Evolutionary conservation across 2,888 invertebrate genomes (phyloP).

Genomic region (Coremacera marginata): DNA sequence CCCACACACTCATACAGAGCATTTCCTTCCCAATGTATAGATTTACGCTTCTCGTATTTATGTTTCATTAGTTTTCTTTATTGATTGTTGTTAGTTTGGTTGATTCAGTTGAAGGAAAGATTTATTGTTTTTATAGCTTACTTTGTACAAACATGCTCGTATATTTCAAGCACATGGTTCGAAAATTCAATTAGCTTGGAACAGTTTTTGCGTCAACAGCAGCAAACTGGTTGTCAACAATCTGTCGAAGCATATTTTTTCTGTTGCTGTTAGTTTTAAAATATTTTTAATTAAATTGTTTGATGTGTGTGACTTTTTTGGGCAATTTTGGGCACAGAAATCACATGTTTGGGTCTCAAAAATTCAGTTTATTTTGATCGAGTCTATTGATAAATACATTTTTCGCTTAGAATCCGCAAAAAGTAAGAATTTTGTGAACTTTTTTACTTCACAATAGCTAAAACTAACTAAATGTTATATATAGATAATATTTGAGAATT

Average conservation of each 20-base stretch:
- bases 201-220: background rate
- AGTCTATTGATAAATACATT: too few relatives aligned
- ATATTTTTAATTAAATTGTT: too few relatives aligned
- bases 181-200: constrained; percentile 5
- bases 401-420: too few relatives aligned
- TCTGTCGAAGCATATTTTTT: background rate
- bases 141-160: background rate
- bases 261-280: background rate
- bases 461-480: too few relatives aligned
- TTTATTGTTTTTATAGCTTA: background rate
- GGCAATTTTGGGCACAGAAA: too few relatives aligned
- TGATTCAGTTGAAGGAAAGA: background rate
- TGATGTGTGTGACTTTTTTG: too few relatives aligned
- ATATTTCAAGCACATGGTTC: background rate
- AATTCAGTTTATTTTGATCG: too few relatives aligned
- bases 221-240: background rate
- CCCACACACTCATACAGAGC: too few relatives aligned
- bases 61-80: background rate
- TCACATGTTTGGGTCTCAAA: too few relatives aligned
- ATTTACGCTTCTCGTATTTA: background rate
- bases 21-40: background rate
- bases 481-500: too few relatives aligned
- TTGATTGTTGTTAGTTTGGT: background rate
- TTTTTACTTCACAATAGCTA: too few relatives aligned
- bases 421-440: too few relatives aligned